phyloP scores from a whole-genome alignment of 2,888 invertebrate species.

The Halictus ligatus region DNA sequence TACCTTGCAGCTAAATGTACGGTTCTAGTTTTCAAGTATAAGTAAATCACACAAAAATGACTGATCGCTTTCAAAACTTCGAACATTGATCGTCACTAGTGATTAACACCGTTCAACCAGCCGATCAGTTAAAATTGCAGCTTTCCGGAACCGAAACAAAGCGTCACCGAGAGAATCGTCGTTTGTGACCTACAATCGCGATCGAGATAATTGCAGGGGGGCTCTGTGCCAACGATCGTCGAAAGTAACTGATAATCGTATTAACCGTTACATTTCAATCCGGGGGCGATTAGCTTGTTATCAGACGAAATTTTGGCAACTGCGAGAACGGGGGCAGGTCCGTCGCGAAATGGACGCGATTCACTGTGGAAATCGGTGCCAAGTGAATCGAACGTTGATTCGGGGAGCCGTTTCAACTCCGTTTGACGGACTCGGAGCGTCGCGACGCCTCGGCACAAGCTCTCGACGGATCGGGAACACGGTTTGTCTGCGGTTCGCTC shows the following conservation, averaged over 20 bases:
- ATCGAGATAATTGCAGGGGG: background rate
- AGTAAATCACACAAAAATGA: too few relatives aligned
- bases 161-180: background rate
- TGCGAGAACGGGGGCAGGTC: background rate
- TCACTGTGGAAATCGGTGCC: background rate
- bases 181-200: background rate
- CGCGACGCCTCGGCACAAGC: background rate
- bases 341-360: background rate
- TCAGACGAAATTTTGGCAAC: background rate
- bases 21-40: too few relatives aligned
- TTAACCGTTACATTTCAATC: background rate
- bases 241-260: background rate
- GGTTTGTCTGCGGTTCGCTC: constrained; percentile 6
- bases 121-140: too few relatives aligned
- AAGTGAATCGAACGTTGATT: constrained; percentile 5
- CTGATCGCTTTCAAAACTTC: too few relatives aligned
- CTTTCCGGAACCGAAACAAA: background rate
- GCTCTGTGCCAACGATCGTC: background rate
- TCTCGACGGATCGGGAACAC: background rate
- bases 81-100: too few relatives aligned
- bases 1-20: too few relatives aligned
- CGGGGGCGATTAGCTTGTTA: background rate
- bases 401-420: background rate
- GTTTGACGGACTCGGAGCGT: background rate
- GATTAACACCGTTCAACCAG: too few relatives aligned